A percentile compares a stretch with the other conserved stretches of the same genome.
Conservation (phyloP, 2,113 vertebrate genomes). For the Ginglymostoma cirratum region DNA sequence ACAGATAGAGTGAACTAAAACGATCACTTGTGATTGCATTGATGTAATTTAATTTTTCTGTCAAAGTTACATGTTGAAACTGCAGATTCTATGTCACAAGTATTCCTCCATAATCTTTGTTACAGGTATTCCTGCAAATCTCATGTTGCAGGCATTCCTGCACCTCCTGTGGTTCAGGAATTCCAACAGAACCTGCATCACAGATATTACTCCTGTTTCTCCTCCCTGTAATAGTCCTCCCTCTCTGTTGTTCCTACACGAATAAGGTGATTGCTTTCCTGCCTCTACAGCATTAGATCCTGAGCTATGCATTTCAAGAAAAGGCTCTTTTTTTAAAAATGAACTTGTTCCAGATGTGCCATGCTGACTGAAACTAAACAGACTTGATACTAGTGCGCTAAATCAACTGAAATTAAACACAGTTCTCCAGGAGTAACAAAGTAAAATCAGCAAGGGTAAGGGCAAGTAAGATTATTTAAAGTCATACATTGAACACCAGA, state of each 20-base stretch:
- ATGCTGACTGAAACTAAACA: conserved; percentile 24
- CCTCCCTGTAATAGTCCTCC: neutral
- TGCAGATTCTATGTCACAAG: too few species aligned
- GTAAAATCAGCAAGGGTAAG: neutral
- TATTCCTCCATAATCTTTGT: too few species aligned
- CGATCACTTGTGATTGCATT: too few species aligned
- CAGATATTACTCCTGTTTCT: neutral
- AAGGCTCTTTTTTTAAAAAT: neutral
- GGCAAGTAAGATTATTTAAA: neutral
- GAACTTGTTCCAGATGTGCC: conserved; percentile 33
- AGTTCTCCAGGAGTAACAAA: neutral
- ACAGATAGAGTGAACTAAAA: too few species aligned
- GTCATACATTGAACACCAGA: neutral
- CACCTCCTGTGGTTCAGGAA: too few species aligned
- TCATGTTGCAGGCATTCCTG: too few species aligned
- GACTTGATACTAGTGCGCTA: neutral
- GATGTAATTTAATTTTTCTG: too few species aligned
- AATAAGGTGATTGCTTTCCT: neutral
- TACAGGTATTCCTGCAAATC: too few species aligned
- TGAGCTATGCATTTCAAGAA: neutral
- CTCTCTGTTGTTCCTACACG: neutral
- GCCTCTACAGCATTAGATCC: neutral
- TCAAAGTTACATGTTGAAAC: too few species aligned
- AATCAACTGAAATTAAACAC: neutral
- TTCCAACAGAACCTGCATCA: too few species aligned